Conservation (phyloP, 2,888 invertebrate species). For the Actias luna region DNA sequence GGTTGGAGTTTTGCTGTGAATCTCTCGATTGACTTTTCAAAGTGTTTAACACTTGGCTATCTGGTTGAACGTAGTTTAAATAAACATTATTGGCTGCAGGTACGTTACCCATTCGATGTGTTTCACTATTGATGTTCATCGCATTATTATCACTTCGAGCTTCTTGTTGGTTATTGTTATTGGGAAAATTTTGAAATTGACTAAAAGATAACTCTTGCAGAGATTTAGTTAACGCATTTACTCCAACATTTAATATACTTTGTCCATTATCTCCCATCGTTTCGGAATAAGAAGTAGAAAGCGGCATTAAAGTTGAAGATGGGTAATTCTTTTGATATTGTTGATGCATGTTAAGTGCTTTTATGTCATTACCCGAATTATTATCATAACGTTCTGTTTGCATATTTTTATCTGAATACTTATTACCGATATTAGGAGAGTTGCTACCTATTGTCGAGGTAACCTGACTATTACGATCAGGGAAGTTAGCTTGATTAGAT, state of each 20-base stretch:
- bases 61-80: constrained; percentile 65
- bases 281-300: constrained; percentile 58
- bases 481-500: constrained; percentile 57
- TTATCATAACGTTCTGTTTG: constrained; percentile 74
- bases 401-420: constrained; percentile 58
- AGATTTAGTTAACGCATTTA: constrained; percentile 55
- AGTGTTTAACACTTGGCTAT: constrained; percentile 53
- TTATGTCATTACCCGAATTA: constrained; percentile 65
- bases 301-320: constrained; percentile 56
- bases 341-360: constrained; percentile 53
- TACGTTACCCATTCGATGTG: constrained; percentile 59
- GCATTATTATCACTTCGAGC: constrained; percentile 40
- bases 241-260: constrained; percentile 47
- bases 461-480: constrained; percentile 58
- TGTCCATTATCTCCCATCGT: constrained; percentile 56
- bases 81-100: constrained; percentile 68
- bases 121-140: constrained; percentile 56
- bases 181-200: constrained; percentile 56
- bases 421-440: constrained; percentile 48
- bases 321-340: constrained; percentile 64
- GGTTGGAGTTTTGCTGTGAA: constrained; percentile 56
- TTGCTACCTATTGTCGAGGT: constrained; percentile 56
- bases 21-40: constrained; percentile 54
- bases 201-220: constrained; percentile 53
- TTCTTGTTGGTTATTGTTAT: constrained; percentile 52